These are phyloP conservation scores for Lottia gigantea DNA, from an alignment of 2,888 invertebrate genomes.

Conservation along the genomic window DNA sequence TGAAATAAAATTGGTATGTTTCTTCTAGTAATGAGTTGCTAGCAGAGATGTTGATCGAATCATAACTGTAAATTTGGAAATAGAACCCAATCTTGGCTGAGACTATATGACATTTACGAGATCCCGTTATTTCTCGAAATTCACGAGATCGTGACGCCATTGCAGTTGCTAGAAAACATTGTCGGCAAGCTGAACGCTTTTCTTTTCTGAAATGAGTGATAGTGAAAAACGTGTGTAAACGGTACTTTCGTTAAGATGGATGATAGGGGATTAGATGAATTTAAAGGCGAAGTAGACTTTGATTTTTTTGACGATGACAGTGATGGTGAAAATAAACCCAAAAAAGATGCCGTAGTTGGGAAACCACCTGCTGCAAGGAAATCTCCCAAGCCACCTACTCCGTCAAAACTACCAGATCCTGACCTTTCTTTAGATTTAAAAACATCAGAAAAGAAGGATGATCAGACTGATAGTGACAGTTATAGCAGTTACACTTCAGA, in stretches of 20 bases:
- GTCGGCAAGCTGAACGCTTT: conserved; percentile 16
- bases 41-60: neutral
- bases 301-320: conserved; percentile 47
- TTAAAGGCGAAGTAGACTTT: conserved; percentile 41
- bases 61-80: neutral
- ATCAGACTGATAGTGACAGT: conserved; percentile 25
- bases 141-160: neutral
- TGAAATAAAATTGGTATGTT: too few relatives aligned
- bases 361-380: conserved; percentile 20
- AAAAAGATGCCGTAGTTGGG: conserved; percentile 22
- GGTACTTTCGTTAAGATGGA: conserved; percentile 4
- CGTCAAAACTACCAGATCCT: conserved; percentile 14
- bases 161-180: conserved; percentile 25
- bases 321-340: conserved; percentile 27
- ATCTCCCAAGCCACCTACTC: conserved; percentile 23
- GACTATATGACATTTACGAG: conserved; percentile 3
- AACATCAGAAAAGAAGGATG: conserved; percentile 7
- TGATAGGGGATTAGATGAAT: conserved; percentile 25
- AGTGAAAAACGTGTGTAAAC: neutral
- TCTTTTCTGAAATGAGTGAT: neutral
- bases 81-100: neutral
- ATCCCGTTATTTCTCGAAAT: conserved; percentile 13
- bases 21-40: neutral
- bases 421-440: conserved; percentile 5
- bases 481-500: conserved; percentile 19